phyloP scores from a whole-genome alignment of 1,140 invertebrate species.

The Leptinotarsa undecemlineata region DNA sequence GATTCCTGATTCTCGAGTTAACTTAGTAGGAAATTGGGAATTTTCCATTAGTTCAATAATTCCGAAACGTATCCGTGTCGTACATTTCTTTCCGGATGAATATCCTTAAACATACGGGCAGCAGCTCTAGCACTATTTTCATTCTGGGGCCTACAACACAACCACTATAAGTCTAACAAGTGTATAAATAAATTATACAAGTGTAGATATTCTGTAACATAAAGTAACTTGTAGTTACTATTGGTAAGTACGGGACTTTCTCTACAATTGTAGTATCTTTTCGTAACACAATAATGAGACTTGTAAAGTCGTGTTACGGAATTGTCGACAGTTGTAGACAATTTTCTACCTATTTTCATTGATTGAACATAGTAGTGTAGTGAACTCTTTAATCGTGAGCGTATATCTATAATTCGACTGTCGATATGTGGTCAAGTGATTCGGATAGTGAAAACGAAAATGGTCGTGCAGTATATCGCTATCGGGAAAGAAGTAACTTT shows the following conservation, averaged over 20 bases:
- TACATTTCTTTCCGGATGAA: too few species aligned
- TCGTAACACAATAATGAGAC: not conserved
- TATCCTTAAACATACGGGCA: too few species aligned
- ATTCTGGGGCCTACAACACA: not conserved
- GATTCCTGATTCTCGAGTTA: too few species aligned
- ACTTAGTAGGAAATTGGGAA: too few species aligned
- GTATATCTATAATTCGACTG: not conserved
- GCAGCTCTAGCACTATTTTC: too few species aligned
- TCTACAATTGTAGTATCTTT: not conserved
- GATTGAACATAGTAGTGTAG: not conserved
- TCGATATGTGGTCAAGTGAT: conserved; percentile 1
- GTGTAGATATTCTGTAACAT: conserved; percentile 1
- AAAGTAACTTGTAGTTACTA: not conserved
- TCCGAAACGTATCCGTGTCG: too few species aligned
- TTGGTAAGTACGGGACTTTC: not conserved
- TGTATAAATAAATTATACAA: conserved; percentile 1
- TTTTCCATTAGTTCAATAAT: too few species aligned
- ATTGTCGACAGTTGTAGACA: not conserved
- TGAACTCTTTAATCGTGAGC: not conserved
- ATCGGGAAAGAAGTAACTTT: conserved; percentile 8
- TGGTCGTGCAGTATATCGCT: too few species aligned
- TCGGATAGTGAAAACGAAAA: conserved; percentile 14
- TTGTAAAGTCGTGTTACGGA: not conserved
- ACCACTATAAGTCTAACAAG: not conserved
- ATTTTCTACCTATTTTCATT: not conserved